Evolutionary conservation across 2,888 invertebrate genomes (phyloP).

Genomic region (Harpagoxenus sublaevis): DNA sequence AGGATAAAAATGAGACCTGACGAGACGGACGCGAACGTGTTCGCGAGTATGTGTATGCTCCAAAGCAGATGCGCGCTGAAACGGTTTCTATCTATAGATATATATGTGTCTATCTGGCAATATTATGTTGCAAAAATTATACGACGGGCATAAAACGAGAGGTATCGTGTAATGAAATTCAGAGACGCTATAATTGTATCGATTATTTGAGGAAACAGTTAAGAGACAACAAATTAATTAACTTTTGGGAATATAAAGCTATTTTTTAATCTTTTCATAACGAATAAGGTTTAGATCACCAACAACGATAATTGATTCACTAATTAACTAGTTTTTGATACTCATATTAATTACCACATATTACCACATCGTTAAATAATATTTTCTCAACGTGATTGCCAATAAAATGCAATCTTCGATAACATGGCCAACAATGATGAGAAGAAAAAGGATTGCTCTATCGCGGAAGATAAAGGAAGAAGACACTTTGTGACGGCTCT

Average conservation of each 20-base stretch:
- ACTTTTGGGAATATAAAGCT: background rate
- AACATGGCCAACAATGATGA: background rate
- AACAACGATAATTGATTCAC: background rate
- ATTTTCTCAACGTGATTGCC: background rate
- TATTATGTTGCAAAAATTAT: slow-evolving; percentile 19
- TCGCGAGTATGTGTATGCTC: background rate
- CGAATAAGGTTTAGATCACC: background rate
- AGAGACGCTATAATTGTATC: background rate
- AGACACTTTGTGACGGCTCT: slow-evolving; percentile 15
- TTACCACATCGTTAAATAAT: background rate
- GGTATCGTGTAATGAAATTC: slow-evolving; percentile 5
- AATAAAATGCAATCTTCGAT: background rate
- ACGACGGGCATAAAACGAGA: background rate
- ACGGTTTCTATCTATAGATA: background rate
- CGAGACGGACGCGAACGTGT: background rate
- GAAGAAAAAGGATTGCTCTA: background rate
- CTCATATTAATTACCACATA: background rate
- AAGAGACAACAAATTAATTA: background rate
- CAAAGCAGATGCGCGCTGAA: background rate
- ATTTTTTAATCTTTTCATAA: background rate
- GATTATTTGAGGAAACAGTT: background rate
- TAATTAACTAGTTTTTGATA: background rate
- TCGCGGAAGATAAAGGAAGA: slow-evolving; percentile 27
- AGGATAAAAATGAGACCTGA: slow-evolving; percentile 25
- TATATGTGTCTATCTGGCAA: background rate